These are phyloP conservation scores for Philhelius pedissequus DNA, from an alignment of 2,888 invertebrate species.

Conservation along the genomic window DNA sequence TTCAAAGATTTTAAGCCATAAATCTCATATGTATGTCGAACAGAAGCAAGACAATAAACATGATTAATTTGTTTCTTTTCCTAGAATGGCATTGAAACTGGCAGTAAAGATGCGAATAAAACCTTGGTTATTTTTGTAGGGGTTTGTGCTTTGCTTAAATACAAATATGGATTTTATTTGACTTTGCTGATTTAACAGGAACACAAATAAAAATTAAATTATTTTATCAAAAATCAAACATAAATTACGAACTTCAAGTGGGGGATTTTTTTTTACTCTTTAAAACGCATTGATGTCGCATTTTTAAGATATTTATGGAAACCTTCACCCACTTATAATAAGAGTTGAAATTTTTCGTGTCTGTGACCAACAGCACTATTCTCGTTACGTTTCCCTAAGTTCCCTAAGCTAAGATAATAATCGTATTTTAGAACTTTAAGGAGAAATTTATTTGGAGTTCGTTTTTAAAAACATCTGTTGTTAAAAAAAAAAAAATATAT, in stretches of 20 bases:
- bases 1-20: constrained; percentile 10
- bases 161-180: not conserved
- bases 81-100: not conserved
- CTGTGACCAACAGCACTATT: not conserved
- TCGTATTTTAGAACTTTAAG: not conserved
- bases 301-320: not conserved
- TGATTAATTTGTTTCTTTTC: constrained; percentile 9
- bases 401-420: too few species aligned
- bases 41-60: constrained; percentile 12
- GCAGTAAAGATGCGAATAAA: constrained; percentile 6
- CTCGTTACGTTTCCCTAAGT: not conserved
- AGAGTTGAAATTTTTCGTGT: not conserved
- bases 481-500: not conserved
- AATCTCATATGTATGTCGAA: constrained; percentile 5
- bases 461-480: not conserved
- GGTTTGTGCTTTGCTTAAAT: too few species aligned
- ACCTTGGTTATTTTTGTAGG: not conserved
- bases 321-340: not conserved
- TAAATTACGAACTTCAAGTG: too few species aligned
- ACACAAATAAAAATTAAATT: too few species aligned
- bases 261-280: too few species aligned
- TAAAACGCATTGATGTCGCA: not conserved
- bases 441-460: not conserved
- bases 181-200: too few species aligned
- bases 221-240: too few species aligned